Percentiles rank a stretch among this genome's conserved stretches.
Evolutionary conservation across 53 echinoderm and acorn worm genomes (phyloP).

Genomic region (Paracentrotus lividus): DNA sequence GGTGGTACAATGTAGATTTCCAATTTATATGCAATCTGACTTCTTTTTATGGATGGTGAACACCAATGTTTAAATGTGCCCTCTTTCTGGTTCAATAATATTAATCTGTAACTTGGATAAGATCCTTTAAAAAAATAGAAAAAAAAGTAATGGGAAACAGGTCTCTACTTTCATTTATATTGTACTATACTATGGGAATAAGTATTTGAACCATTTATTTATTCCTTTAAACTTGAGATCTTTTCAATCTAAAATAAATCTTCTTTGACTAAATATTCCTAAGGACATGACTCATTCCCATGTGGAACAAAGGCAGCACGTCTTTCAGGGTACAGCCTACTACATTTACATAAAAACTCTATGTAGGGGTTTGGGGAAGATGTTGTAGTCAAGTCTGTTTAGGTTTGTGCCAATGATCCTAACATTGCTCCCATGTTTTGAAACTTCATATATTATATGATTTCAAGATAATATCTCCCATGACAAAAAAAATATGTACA

Average conservation of each 20-base stretch:
- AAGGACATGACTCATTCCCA: conserved; percentile 15
- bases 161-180: too few relatives aligned
- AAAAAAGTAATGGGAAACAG: not conserved
- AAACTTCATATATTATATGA: too few relatives aligned
- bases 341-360: not conserved
- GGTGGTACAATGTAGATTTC: not conserved
- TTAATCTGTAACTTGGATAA: not conserved
- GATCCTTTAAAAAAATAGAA: not conserved
- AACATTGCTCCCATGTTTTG: too few relatives aligned
- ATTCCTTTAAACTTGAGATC: not conserved
- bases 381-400: too few relatives aligned
- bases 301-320: not conserved
- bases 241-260: not conserved
- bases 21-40: not conserved
- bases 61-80: not conserved
- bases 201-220: not conserved
- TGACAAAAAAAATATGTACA: too few relatives aligned
- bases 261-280: not conserved
- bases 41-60: not conserved
- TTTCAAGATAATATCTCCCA: too few relatives aligned
- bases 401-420: too few relatives aligned
- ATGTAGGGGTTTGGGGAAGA: too few relatives aligned
- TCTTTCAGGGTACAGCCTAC: not conserved
- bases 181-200: too few relatives aligned
- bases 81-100: not conserved